Base-by-base conservation (phyloP, 2,888 invertebrate species). In the Epsilonema sp. region DNA sequence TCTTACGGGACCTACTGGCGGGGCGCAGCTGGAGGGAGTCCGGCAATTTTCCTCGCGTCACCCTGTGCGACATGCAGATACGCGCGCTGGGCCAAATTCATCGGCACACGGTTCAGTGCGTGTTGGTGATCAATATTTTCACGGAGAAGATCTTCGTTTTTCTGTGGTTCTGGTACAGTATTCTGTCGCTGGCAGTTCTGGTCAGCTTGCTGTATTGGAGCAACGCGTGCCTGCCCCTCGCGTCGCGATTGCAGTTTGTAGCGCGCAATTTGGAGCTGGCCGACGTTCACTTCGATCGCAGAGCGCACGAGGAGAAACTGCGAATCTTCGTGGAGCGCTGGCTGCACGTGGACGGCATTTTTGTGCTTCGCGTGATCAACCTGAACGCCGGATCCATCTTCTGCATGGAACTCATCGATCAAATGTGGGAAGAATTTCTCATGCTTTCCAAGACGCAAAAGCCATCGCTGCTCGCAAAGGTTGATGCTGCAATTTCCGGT, bases 71-170 rank as follows among this genome's bases (percentile, higher is more conserved):
- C 44, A 56, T 61, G 56, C 58, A 55, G 42, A 55, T 55, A 16
- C 47, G 57, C 23, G 56, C 55, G 19, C 49, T 62, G 43, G 62
- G 62, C 23, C 59, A 62, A 40, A 55, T 61, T 13, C 62, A 62
- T 46, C 50, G 58, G n/a, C 62, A 63, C 48, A 63, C 62, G 13
- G 61, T 63, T 2, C 63, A 63, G 47, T 63, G 62, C 50, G 62
- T 62, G 8, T 52, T 62, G 23, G 58, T 63, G 25, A 63, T 63
- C 49, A 63, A 63, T 49, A 63, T 63, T 31, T 63, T 63, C 51
- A 62, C 58, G 24, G 63, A 63, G 47, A 63, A 63, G 52, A 57
- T 63, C 4, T 63, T 63, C 55, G 54, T 63, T 39, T 50, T 63
- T 4, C 53, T 63, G 1, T 63, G 62, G 62, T 49, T 63, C 4